Evolutionary conservation across 1,140 invertebrate genomes (phyloP), one percentile per base, ranked within the genome.

Genomic region (Thrips palmi): DNA sequence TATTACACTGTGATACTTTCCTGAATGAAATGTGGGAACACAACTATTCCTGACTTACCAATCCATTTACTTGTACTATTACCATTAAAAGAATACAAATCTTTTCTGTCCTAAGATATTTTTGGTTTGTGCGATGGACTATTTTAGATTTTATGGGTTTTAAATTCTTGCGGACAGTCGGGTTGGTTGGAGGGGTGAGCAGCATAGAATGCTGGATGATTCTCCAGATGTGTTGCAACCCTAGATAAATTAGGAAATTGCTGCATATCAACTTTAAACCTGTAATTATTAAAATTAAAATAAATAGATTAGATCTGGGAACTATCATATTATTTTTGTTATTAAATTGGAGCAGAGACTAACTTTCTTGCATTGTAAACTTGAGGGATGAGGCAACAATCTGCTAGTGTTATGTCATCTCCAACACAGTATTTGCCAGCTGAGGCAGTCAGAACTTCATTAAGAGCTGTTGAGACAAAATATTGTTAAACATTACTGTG

Each of bases 371-470:
- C 84, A 62, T 86, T 87, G 51, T 80, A 85, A 30, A 92, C 80
- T 66, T 97, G 92, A 33, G 92, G 89, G 28, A 96, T 81, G 17
- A 97, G 63, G 52, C 85, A 96, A 48, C 88, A 86, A 58, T 98
- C 93, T 18, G 92, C 91, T 50, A 97, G 59, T 0, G 89, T 88
- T 23, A 97, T 74, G 46, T 84, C 71, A 60, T 97, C 85, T 2
- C 91, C 92, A 2, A 94, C 79, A 54, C 86, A 89, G 52, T 91
- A 97, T 55, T 91, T 88, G 11, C 91, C 92, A 32, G 84, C 76
- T 37, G 71, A 81, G 10, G 76, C 64, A 5, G 74, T 71, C 6
- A 97, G 55, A 8, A 91, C 57, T 54, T 82, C 80, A 62, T 97
- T 92, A 3, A 96, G 71, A 25, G 83, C 86, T 64, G 67, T 14